These are phyloP conservation scores for Rhynchomys soricoides DNA, from an alignment of 2,113 vertebrate genomes.

Conservation along the genomic window DNA sequence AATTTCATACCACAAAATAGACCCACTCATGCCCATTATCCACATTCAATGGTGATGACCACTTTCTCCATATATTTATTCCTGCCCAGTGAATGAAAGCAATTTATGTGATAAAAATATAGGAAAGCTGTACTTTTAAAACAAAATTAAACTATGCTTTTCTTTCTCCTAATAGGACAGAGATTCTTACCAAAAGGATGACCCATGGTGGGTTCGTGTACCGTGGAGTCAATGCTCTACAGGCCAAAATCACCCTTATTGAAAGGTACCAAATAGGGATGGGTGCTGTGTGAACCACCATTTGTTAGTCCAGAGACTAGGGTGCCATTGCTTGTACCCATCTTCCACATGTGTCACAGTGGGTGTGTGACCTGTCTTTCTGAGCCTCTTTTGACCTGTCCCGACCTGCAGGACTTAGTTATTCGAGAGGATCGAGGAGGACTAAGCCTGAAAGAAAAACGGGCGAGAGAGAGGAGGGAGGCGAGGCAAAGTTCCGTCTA, in stretches of 20 bases:
- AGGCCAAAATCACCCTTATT: constrained; percentile 84
- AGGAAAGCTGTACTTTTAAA: background rate
- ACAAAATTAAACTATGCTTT: background rate
- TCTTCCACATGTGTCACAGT: rapidly evolving
- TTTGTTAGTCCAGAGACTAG: too few species aligned
- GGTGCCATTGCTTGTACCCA: rapidly evolving
- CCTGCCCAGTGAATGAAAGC: background rate
- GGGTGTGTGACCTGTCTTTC: rapidly evolving
- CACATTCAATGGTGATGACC: background rate
- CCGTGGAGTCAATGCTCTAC: constrained; percentile 51
- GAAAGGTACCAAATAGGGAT: constrained; percentile 80
- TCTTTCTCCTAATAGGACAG: constrained; percentile 78
- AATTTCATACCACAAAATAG: background rate
- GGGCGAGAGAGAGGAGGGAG: too few species aligned
- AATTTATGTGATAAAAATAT: background rate
- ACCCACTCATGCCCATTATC: background rate
- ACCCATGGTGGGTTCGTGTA: constrained; percentile 36
- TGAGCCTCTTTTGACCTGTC: background rate
- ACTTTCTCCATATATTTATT: background rate
- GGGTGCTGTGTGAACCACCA: rapidly evolving
- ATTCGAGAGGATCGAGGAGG: too few species aligned
- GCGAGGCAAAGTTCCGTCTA: too few species aligned
- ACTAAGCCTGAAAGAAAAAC: too few species aligned
- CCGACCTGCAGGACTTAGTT: too few species aligned
- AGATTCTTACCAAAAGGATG: constrained; percentile 83